These are phyloP conservation scores for Bombus polaris DNA, from an alignment of 1,140 invertebrate genomes.

Conservation along the genomic window DNA sequence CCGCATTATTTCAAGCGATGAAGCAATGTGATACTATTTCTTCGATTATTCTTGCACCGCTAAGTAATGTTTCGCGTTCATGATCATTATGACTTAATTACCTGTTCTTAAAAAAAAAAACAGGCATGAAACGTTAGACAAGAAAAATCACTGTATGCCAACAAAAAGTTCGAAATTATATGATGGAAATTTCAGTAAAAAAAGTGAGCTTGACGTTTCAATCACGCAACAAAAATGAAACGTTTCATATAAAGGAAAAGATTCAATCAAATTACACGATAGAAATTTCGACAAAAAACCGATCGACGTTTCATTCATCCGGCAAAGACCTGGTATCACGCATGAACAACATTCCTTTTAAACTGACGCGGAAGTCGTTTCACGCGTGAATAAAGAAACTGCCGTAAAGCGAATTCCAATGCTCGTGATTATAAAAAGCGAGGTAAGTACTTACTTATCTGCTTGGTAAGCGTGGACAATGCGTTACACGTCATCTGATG, in stretches of 20 bases:
- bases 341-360: background rate
- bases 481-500: conserved; percentile 38
- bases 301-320: background rate
- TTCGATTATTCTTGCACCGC: background rate
- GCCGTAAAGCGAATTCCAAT: conserved; percentile 37
- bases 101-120: too few species aligned
- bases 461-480: conserved; percentile 3
- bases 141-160: too few species aligned
- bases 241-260: too few species aligned
- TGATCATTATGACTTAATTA: background rate
- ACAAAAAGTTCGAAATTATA: background rate
- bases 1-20: conserved; percentile 12
- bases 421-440: conserved; percentile 15
- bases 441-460: background rate
- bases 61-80: background rate
- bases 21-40: background rate
- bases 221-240: background rate
- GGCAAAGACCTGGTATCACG: background rate
- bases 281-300: background rate
- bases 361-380: conserved; percentile 36
- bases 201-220: background rate
- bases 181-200: background rate
- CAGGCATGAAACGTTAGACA: background rate
- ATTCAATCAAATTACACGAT: background rate
- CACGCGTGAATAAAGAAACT: conserved; percentile 36